Base-by-base conservation (phyloP, 2,113 vertebrate species). In the Prochilodus magdalenae region DNA sequence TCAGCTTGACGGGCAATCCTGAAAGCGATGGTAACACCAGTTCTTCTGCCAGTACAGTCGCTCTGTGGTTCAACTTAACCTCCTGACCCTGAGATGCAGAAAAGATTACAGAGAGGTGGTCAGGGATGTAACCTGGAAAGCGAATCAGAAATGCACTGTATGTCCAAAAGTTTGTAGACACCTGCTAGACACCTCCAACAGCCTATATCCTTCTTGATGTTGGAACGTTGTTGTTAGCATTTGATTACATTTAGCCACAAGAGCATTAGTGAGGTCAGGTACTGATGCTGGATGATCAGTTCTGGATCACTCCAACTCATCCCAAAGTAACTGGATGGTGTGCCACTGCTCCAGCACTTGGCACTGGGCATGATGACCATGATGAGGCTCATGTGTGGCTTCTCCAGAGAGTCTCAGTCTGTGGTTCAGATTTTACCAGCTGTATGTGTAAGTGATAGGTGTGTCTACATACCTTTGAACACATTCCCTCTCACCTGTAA, bases 11-110 rank as follows among this genome's bases (percentile, higher is more conserved):
- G 5, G 94, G 95, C 85, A 97, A 84, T 26, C 96, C 95, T 16
- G 95, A 95, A 86, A 96, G 81, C 65, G 94, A 92, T 0, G 96
- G 95, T 72, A 98, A 93, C 12, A 90, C 77, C 65, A 96, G 72
- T 51, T 96, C 93, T 66, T 95, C 94, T 1, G 89, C 69, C 77
- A 92, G 89, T 83, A 96, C 82, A 83, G 90, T 91, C 22, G 94
- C 86, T 59, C 94, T 93, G 89, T 91, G 94, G 82, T 89, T 94
- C 77, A 95, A 84, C 80, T 94, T 94, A 0, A 96, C 87, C 80
- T 96, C 96, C 36, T 96, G 95, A 30, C 96, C 96, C 97, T 98
- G 65, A 14, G 44, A 75, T 51, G 72, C 55, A 72, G 62, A 75
- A 83, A 8, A 78, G 53, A 85, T 51, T 30, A 59, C 12, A 73